Base-by-base conservation (phyloP, 2,888 invertebrate genomes). In the Drosophila differens region DNA sequence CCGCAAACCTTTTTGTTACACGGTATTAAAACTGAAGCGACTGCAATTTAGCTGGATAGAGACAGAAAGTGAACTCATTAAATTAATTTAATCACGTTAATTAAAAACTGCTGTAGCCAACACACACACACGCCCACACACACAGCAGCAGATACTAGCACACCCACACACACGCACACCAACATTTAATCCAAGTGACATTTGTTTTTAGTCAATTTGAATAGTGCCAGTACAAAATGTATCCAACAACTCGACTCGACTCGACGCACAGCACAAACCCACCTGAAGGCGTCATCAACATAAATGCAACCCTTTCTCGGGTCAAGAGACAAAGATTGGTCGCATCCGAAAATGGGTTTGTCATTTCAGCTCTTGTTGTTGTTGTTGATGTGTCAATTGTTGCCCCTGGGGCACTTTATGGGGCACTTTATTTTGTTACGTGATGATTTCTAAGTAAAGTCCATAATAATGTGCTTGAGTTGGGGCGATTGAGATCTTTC, bases 1-100 rank as follows among this genome's bases (percentile, higher is more conserved):
- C 25, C n/a, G 14, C 22, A 14, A 44, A 1, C 4, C 2, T 12
- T 19, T 44, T 47, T 30, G 44, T 32, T 32, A 37, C 30, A 67
- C 68, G 60, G 68, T 49, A 69, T 55, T 6, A 28, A 54, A 44
- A 12, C 47, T 61, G 44, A 54, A 61, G 49, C 51, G 74, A 58
- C 22, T 61, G 57, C 76, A 67, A 64, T 68, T 64, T 64, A 76
- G 60, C 60, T 65, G 53, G 28, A 49, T 33, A 44, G 28, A 54
- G 52, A 57, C 41, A 39, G 66, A 47, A 30, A 39, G 44, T 14
- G 52, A 70, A 77, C 84, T 89, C 82, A 85, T 80, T 86, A 83
- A 89, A 82, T 85, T 86, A 86, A 86, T 83, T 88, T 83, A 88
- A 85, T 85, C 79, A 89, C 80, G 74, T 83, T 86, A 86, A 85